These are phyloP conservation scores for Pseudomyrmex dendroicus DNA, from an alignment of 1,140 invertebrate genomes.

Conservation along the genomic window DNA sequence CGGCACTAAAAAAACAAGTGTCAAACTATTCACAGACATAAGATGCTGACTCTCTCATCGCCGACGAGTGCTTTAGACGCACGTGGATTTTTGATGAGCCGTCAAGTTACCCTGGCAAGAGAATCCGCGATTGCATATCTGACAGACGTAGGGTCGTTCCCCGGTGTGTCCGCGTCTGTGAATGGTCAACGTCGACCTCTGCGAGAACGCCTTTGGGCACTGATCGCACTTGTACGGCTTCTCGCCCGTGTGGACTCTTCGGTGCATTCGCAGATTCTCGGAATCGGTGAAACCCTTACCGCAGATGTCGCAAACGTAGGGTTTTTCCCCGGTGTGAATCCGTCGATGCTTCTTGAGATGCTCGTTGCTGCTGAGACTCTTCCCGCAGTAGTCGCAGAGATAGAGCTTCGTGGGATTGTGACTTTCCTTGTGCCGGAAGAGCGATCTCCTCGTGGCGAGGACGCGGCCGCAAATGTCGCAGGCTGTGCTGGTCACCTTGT, in stretches of 20 bases:
- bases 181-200: conserved; percentile 84
- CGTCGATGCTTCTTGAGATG: conserved; percentile 90
- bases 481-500: conserved; percentile 81
- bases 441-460: conserved; percentile 82
- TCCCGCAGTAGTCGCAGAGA: conserved; percentile 91
- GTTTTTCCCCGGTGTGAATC: conserved; percentile 91
- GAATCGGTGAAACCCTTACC: conserved; percentile 86
- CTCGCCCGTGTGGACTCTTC: conserved; percentile 85
- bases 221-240: conserved; percentile 86
- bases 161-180: conserved; percentile 86
- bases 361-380: conserved; percentile 90
- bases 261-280: conserved; percentile 84
- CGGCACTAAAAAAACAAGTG: background rate
- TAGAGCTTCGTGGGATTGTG: conserved; percentile 88
- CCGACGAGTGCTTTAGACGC: conserved; percentile 74
- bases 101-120: conserved; percentile 85
- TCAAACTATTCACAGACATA: conserved; percentile 3
- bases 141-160: conserved; percentile 85
- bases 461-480: conserved; percentile 85
- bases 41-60: background rate
- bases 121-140: conserved; percentile 84
- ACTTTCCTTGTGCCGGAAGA: conserved; percentile 87
- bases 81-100: conserved; percentile 83
- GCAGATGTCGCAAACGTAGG: conserved; percentile 88
- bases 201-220: conserved; percentile 85